phyloP scores from a whole-genome alignment of 2,113 vertebrate species.

The Stomatorhinus ivindoensis region DNA sequence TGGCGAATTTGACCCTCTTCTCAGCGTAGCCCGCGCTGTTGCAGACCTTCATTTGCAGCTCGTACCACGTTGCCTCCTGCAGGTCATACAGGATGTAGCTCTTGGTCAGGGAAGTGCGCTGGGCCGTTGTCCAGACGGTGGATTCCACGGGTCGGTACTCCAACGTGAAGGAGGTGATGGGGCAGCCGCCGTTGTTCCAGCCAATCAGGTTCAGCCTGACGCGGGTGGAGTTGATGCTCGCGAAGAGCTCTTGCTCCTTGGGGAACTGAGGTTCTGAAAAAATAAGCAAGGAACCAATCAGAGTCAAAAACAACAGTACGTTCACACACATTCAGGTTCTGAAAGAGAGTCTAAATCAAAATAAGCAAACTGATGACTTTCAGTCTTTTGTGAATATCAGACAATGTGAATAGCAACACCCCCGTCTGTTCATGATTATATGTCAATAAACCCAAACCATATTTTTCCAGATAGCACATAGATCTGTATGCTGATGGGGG shows the following conservation, averaged over 20 bases:
- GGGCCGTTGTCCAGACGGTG: conserved; percentile 82
- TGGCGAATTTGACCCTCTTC: conserved; percentile 88
- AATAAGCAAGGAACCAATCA: background rate
- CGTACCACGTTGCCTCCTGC: conserved; percentile 92
- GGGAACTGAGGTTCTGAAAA: conserved; percentile 90
- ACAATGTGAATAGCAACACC: background rate
- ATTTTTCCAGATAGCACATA: background rate
- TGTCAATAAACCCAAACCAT: background rate
- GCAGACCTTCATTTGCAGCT: conserved; percentile 92
- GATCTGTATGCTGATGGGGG: background rate
- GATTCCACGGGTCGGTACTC: conserved; percentile 89
- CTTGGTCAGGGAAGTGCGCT: conserved; percentile 88
- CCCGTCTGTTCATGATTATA: background rate
- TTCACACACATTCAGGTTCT: background rate
- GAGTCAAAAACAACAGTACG: background rate
- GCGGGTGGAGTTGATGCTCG: conserved; percentile 87
- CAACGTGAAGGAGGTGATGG: conserved; percentile 90
- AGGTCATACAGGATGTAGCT: conserved; percentile 90
- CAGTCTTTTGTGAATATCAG: background rate
- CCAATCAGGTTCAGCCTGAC: conserved; percentile 88
- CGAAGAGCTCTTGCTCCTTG: conserved; percentile 95
- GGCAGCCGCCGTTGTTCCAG: conserved; percentile 96
- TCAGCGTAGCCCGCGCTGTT: conserved; percentile 94
- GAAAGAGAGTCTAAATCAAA: background rate
- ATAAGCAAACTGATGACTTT: background rate